Base-by-base conservation (phyloP, 2,888 invertebrate species). In the Dryomyza anilis region DNA sequence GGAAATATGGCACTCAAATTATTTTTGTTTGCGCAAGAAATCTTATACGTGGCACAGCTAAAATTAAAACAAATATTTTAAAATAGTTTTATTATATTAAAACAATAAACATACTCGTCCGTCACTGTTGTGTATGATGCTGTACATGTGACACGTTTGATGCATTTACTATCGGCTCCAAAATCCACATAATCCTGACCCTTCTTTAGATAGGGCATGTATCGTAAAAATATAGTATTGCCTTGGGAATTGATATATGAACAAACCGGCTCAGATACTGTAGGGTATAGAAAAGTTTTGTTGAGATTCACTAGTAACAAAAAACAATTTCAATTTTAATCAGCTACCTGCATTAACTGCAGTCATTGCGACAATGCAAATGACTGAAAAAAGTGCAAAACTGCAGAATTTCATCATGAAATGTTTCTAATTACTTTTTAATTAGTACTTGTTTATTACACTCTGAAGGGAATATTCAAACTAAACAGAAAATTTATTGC, bases 101-200 rank as follows among this genome's bases (percentile, higher is more conserved):
- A n/a, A n/a, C n/a, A n/a, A n/a, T n/a, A n/a, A n/a, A n/a, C n/a
- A n/a, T n/a, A n/a, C n/a, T n/a, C n/a, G n/a, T n/a, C n/a, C n/a
- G n/a, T n/a, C n/a, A n/a, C n/a, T n/a, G n/a, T n/a, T n/a, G n/a
- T n/a, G n/a, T n/a, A n/a, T n/a, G n/a, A n/a, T n/a, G n/a, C n/a
- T n/a, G n/a, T n/a, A n/a, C n/a, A n/a, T n/a, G n/a, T n/a, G n/a
- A 74, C 81, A 5, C 73, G 76, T 67, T 76, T 79, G 0, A 76
- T 63, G 67, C 81, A 81, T 61, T 73, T 78, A 30, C 81, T 81
- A 64, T 81, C 75, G 8, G 69, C 45, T 25, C 72, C 76, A 52
- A 78, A 78, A 52, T 81, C 81, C 12, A 79, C 77, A 67, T 81
- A 81, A 21, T 78, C 78, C 70, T 81, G 66, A 0, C 80, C 81